phyloP scores from a whole-genome alignment of 2,888 invertebrate genomes.

The Zaprionus obscuricornis region DNA sequence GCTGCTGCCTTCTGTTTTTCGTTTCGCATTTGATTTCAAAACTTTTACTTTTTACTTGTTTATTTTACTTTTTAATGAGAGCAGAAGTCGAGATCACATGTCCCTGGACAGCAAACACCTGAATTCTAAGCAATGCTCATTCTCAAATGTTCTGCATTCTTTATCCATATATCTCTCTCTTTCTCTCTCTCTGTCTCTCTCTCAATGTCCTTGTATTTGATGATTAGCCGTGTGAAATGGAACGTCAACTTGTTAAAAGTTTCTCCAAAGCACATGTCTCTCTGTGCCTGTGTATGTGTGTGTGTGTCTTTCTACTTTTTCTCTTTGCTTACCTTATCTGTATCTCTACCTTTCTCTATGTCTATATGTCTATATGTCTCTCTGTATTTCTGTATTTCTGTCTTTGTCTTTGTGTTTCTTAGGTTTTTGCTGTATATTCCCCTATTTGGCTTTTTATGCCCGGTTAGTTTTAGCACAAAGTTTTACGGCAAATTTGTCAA shows the following conservation, averaged over 20 bases:
- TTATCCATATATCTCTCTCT: no score
- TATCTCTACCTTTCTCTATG: no score
- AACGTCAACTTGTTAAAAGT: constrained; percentile 53
- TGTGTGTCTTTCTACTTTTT: neutral
- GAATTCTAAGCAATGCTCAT: neutral
- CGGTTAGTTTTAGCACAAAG: constrained; percentile 25
- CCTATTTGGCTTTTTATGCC: constrained; percentile 9
- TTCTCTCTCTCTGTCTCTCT: no score
- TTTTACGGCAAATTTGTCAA: constrained; percentile 57
- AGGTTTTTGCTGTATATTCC: no score
- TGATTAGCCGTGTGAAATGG: constrained; percentile 74
- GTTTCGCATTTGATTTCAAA: constrained; percentile 58
- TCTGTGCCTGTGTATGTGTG: neutral
- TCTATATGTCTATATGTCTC: no score
- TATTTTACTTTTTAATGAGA: constrained; percentile 77
- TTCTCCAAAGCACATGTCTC: constrained; percentile 20
- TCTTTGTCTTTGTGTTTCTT: no score
- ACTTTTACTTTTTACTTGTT: constrained; percentile 67
- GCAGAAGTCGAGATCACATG: constrained; percentile 55
- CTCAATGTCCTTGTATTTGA: constrained; percentile 40
- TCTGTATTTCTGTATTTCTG: no score
- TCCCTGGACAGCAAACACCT: constrained; percentile 45
- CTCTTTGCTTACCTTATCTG: no score
- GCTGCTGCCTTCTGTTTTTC: constrained; percentile 30
- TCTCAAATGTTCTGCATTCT: no score